phyloP scores from a whole-genome alignment of 1,140 invertebrate species.

The Papilio polytes region DNA sequence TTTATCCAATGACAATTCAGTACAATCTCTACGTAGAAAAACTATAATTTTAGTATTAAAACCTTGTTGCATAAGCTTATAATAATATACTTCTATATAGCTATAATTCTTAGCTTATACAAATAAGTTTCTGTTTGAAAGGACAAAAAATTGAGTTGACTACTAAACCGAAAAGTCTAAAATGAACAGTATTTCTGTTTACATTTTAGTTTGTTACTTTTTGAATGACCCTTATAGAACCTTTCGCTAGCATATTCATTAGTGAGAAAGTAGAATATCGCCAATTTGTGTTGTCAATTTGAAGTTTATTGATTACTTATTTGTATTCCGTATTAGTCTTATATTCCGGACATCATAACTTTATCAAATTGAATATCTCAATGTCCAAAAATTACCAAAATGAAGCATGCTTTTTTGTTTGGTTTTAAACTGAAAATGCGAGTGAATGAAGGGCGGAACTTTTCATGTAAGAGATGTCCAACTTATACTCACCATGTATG shows the following conservation, averaged over 20 bases:
- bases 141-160: too few species aligned
- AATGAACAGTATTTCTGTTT: too few species aligned
- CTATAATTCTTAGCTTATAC: not conserved
- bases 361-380: too few species aligned
- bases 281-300: not conserved
- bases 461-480: not conserved
- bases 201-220: too few species aligned
- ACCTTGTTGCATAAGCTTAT: constrained; percentile 11
- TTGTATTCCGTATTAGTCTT: too few species aligned
- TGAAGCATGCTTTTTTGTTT: too few species aligned
- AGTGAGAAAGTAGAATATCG: not conserved
- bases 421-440: not conserved
- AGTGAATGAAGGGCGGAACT: not conserved
- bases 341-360: too few species aligned
- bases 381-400: too few species aligned
- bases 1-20: constrained; percentile 33
- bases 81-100: not conserved
- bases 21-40: constrained; percentile 18
- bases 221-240: too few species aligned
- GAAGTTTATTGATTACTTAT: too few species aligned
- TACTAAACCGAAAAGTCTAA: too few species aligned
- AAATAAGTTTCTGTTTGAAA: too few species aligned
- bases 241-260: not conserved
- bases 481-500: not conserved
- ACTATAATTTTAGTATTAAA: not conserved